Evolutionary conservation across 2,888 invertebrate genomes (phyloP), one percentile per base, ranked within the genome.

Genomic region (Eupithecia vulgata): DNA sequence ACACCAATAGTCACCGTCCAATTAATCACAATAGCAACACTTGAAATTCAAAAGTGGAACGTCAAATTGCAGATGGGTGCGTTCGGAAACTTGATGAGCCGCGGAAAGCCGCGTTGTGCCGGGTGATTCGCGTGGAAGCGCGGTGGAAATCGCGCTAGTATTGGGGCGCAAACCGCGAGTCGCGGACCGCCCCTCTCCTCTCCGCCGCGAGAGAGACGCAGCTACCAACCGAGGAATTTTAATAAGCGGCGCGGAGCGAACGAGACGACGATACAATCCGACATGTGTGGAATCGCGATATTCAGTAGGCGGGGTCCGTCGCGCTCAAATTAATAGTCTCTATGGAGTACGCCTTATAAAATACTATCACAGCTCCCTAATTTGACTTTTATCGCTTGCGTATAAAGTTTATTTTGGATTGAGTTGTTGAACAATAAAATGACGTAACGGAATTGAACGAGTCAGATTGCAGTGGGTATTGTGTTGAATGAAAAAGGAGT

Each of bases 401-500:
- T 52, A 37, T 87, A 89, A 75, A 82, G 86, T 85, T 52, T 45
- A 75, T 45, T 83, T 83, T 88, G 1, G 76, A 15, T 30, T 78
- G 81, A 61, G 1, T 42, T 30, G 72, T 80, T 73, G 62, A 68
- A 74, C 73, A 83, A 82, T 85, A 85, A 87, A 89, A 83, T 84
- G 89, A 86, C 88, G 89, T 92, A 89, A 88, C 81, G 86, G 80
- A 85, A 80, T 82, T 81, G 82, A 82, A 83, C 79, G 85, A 82
- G 85, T 91, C 87, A 88, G 91, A 92, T 93, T 94, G 94, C 94
- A 94, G 90, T 85, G 85, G 89, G 93, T 93, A 94, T 94, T 94
- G 94, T 94, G 92, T 91, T 94, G 93, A 94, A 92, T 94, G 93
- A 94, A 94, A 94, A 94, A 94, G 94, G 93, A 94, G 94, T 94